Conservation (phyloP, 2,113 vertebrate species). For the Formicarius rufipectus region DNA sequence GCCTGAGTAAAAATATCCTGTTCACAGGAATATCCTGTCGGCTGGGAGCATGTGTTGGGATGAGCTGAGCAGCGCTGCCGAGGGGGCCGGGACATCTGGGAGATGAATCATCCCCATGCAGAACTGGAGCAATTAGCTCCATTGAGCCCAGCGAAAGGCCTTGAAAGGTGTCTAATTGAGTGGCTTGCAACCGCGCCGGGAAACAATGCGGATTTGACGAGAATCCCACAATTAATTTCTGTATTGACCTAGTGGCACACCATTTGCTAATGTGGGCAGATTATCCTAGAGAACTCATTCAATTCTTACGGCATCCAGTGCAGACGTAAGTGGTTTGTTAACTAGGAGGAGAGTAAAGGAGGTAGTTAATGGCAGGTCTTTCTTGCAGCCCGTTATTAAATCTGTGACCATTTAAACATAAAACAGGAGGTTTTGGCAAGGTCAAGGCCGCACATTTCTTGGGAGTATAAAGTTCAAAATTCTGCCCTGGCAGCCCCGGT, state of each 20-base stretch:
- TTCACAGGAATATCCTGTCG: slow-evolving; percentile 62
- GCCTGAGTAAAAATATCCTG: slow-evolving; percentile 75
- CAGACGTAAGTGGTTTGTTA: slow-evolving; percentile 55
- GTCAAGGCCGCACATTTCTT: slow-evolving; percentile 50
- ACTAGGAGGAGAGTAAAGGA: slow-evolving; percentile 58
- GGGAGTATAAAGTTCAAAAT: slow-evolving; percentile 51
- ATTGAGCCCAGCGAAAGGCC: slow-evolving; percentile 71
- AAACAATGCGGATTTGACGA: slow-evolving; percentile 77
- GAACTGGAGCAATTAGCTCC: slow-evolving; percentile 82
- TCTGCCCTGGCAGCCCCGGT: slow-evolving; percentile 27
- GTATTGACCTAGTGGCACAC: slow-evolving; percentile 72
- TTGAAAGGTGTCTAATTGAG: slow-evolving; percentile 84
- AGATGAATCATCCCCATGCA: slow-evolving; percentile 75
- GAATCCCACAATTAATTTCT: slow-evolving; percentile 78
- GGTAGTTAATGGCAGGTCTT: slow-evolving; percentile 54
- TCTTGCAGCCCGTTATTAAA: slow-evolving; percentile 64
- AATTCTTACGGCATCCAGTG: slow-evolving; percentile 34
- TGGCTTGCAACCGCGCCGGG: slow-evolving; percentile 67
- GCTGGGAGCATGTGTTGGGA: slow-evolving; percentile 54
- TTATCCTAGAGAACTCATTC: slow-evolving; percentile 66
- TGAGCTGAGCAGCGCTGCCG: slow-evolving; percentile 51
- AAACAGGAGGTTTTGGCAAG: slow-evolving; percentile 55
- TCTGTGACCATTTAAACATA: slow-evolving; percentile 70
- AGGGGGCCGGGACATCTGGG: slow-evolving; percentile 76
- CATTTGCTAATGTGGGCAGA: slow-evolving; percentile 72